Conservation (phyloP, 2,797 vertebrate species). For the Chloroceryle inda region DNA sequence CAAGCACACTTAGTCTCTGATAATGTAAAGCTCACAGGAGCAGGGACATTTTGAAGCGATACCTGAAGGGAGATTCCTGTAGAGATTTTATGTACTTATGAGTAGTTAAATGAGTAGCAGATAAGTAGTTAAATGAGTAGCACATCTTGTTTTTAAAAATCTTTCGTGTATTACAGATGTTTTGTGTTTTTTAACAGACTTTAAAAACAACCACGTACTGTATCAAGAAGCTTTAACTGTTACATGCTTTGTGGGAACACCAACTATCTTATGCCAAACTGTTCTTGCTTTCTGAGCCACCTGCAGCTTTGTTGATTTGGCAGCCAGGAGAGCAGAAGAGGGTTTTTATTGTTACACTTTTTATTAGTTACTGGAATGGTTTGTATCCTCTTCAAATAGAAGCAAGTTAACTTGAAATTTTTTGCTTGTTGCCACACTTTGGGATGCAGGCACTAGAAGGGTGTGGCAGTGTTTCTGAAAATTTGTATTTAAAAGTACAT, state of each 20-base stretch:
- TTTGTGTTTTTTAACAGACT: conserved; percentile 1
- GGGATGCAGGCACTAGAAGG: not conserved
- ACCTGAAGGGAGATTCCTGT: not conserved
- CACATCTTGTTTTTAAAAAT: not conserved
- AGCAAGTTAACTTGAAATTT: not conserved
- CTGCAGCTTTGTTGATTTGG: not conserved
- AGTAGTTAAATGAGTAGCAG: not conserved
- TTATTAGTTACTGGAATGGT: not conserved
- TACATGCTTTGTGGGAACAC: conserved; percentile 8
- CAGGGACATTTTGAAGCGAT: fast-evolving
- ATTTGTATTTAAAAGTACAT: not conserved
- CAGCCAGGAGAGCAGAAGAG: not conserved
- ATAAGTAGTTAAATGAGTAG: not conserved
- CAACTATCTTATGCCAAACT: not conserved
- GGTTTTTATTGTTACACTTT: not conserved
- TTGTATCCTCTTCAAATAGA: not conserved
- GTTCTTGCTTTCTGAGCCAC: not conserved
- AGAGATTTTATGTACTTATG: not conserved
- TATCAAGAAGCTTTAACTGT: not conserved
- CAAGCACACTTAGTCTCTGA: not conserved
- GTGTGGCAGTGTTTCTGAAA: not conserved
- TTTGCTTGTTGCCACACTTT: not conserved
- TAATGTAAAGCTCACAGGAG: not conserved
- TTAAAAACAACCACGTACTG: not conserved
- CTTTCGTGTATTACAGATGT: not conserved